phyloP scores from a whole-genome alignment of 2,888 invertebrate species.

The Andrena camellia region DNA sequence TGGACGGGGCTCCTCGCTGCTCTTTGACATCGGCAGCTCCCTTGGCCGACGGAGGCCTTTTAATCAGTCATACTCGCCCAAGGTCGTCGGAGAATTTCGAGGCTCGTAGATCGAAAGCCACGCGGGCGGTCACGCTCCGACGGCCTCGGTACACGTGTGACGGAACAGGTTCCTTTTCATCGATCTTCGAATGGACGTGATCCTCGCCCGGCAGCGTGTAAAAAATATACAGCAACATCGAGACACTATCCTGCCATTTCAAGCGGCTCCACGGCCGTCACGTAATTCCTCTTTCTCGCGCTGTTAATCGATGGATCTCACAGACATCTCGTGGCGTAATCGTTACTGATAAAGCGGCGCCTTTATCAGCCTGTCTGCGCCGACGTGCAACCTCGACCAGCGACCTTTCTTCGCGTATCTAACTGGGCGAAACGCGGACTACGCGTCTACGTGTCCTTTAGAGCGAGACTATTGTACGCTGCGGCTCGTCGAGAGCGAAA shows the following conservation, averaged over 20 bases:
- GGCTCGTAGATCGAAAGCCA: no score
- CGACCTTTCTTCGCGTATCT: constrained; percentile 46
- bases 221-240: background rate
- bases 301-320: constrained; percentile 11
- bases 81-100: no score
- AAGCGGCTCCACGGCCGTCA: background rate
- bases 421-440: constrained; percentile 8
- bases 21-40: constrained; percentile 12
- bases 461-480: background rate
- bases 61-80: no score
- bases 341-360: constrained; percentile 25
- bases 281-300: background rate
- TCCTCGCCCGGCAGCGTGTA: no score
- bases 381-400: constrained; percentile 39
- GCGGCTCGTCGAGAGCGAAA: background rate
- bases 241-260: constrained; percentile 8
- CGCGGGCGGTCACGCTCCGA: no score
- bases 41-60: no score
- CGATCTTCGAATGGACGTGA: no score
- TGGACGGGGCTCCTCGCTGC: background rate
- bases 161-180: no score
- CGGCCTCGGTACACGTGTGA: no score
- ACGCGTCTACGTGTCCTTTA: constrained; percentile 6
- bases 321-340: constrained; percentile 21
- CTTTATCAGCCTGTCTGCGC: constrained; percentile 17